phyloP scores from a whole-genome alignment of 2,797 vertebrate species.

The Lophotriccus pileatus region DNA sequence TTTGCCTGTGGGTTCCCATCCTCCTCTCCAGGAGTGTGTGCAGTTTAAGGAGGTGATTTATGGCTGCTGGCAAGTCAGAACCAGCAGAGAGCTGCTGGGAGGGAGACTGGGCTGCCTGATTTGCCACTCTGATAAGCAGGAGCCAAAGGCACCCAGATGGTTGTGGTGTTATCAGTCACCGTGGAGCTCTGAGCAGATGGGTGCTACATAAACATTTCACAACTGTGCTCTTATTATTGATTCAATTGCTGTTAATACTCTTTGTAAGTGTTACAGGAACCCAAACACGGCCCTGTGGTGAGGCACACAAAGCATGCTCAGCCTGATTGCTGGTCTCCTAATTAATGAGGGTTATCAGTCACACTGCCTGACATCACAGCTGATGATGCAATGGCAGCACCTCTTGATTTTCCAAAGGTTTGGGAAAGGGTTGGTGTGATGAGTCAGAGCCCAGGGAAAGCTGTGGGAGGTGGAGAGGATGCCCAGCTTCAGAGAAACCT shows the following conservation, averaged over 20 bases:
- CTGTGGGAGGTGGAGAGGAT: neutral
- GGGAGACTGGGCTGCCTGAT: neutral
- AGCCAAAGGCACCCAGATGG: constrained; percentile 17
- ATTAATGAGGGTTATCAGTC: neutral
- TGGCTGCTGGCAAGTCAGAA: neutral
- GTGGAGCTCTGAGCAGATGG: neutral
- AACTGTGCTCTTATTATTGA: neutral
- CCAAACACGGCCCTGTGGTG: neutral
- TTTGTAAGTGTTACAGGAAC: neutral
- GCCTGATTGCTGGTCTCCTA: neutral
- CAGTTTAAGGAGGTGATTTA: neutral
- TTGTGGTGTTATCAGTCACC: neutral
- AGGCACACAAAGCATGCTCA: neutral
- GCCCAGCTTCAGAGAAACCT: neutral
- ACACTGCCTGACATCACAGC: neutral
- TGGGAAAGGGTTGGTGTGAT: neutral
- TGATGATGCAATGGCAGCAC: neutral
- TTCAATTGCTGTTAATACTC: constrained; percentile 17
- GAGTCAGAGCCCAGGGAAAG: neutral
- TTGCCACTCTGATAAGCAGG: neutral
- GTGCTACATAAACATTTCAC: neutral
- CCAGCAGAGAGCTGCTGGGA: neutral
- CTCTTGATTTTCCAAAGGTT: neutral
- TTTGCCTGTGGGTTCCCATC: neutral
- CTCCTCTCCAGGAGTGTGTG: neutral